Evolutionary conservation across 2,888 invertebrate genomes (phyloP).

Genomic region (Dicyrtomina minuta): DNA sequence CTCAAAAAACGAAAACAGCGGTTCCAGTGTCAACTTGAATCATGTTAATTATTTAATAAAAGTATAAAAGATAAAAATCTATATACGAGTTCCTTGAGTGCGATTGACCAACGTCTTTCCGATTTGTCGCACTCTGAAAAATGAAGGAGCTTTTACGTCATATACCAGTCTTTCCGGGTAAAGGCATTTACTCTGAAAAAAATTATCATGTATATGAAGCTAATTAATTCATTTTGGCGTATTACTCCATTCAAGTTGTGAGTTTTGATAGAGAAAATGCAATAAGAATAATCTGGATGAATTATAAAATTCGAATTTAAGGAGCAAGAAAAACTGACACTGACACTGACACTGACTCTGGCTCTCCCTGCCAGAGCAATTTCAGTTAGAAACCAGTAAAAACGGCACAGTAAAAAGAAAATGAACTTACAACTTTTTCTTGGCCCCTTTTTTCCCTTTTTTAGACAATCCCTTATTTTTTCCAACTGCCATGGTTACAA

Average conservation of each 20-base stretch:
- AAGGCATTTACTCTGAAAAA: conserved; percentile 88
- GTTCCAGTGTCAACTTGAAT: too few relatives aligned
- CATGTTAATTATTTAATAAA: too few relatives aligned
- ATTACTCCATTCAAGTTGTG: too few relatives aligned
- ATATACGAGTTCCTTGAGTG: conserved; percentile 78
- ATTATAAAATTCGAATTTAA: too few relatives aligned
- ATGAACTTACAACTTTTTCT: conserved; percentile 98
- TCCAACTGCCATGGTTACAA: conserved; percentile 76
- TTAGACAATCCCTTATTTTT: conserved; percentile 97
- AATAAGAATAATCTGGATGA: too few relatives aligned
- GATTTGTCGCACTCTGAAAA: conserved; percentile 95
- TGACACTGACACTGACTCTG: too few relatives aligned
- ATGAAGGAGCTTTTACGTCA: conserved; percentile 97
- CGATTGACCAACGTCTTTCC: conserved; percentile 99
- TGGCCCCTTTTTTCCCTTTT: conserved; percentile 99
- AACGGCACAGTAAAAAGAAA: conserved; percentile 38
- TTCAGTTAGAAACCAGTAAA: not conserved
- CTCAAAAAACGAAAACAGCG: not conserved
- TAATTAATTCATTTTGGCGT: not conserved
- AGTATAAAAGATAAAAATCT: too few relatives aligned
- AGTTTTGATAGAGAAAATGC: too few relatives aligned
- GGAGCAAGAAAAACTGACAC: too few relatives aligned
- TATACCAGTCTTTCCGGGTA: conserved; percentile 99
- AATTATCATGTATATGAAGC: conserved; percentile 53
- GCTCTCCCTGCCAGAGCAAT: not conserved